These are phyloP conservation scores for Papilio glaucus DNA, from an alignment of 1,140 invertebrate genomes.

Conservation along the genomic window DNA sequence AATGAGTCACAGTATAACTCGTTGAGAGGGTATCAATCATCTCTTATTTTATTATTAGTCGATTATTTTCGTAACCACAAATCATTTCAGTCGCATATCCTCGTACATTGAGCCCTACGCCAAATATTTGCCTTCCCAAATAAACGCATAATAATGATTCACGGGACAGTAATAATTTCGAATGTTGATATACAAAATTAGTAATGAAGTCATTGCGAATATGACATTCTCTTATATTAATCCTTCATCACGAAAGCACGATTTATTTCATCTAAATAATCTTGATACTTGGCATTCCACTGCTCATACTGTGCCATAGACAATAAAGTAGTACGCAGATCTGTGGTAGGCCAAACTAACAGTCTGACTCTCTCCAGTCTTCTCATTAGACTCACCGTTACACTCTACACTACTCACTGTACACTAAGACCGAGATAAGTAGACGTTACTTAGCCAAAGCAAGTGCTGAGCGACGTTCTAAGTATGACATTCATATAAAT, in stretches of 20 bases:
- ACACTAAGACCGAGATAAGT: too few relatives aligned
- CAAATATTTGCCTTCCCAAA: conserved; percentile 10
- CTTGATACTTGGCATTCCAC: not conserved
- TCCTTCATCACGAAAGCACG: not conserved
- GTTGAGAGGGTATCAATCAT: not conserved
- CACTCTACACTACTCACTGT: too few relatives aligned
- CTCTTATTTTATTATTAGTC: not conserved
- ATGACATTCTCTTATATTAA: not conserved
- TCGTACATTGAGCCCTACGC: not conserved
- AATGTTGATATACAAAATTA: not conserved
- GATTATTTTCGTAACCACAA: not conserved
- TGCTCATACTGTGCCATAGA: too few relatives aligned
- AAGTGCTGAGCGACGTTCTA: too few relatives aligned
- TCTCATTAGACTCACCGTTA: too few relatives aligned
- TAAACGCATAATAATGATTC: not conserved
- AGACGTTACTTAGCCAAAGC: too few relatives aligned
- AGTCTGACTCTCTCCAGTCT: too few relatives aligned
- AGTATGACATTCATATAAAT: too few relatives aligned
- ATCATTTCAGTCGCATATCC: not conserved
- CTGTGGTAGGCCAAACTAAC: too few relatives aligned
- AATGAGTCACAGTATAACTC: not conserved
- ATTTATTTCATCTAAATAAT: not conserved
- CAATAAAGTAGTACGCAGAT: too few relatives aligned
- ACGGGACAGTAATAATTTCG: not conserved
- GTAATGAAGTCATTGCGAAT: not conserved